Base-by-base conservation (phyloP, 2,888 invertebrate genomes). In the Acanthococcus lagerstroemiae region DNA sequence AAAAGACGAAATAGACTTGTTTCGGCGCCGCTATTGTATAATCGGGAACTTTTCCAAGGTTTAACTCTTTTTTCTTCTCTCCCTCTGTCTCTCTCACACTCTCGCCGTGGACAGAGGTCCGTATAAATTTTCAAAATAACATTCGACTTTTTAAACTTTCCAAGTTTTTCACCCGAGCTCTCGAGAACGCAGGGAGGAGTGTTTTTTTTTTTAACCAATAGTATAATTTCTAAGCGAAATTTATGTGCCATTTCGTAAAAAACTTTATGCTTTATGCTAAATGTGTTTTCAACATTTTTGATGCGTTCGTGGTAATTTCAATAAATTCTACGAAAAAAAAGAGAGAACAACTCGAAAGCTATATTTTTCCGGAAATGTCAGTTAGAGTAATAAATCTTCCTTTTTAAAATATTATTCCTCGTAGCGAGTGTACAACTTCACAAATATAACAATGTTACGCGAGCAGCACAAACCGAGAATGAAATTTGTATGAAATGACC, bases 11-110 rank as follows among this genome's bases (percentile, higher is more conserved):
- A 61, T 48, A 61, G 61, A 50, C 61, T 61, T 61, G 61, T 61
- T 61, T 61, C 52, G 61, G 61, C 61, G 61, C 61, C 61, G 50
- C 52, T 52, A 30, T 54, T 67, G 60, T 55, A 63, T 27, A 55
- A n/a, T 12, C 19, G 58, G 55, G 58, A 45, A 50, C 66, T 46
- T 50, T 61, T 46, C 60, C 58, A 66, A 67, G 57, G 63, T 77
- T 78, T 78, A 79, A 78, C 78, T 79, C 78, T 77, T 67, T 69
- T 78, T 52, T 54, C 22, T 26, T 60, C 65, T 78, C 76, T 78
- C 78, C 77, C 77, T 79, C 78, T 79, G 76, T 79, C 77, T 80
- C 76, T 78, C 76, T 69, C 68, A 55, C 69, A 68, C 69, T 68
- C 69, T 68, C 68, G 17, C 46, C 25, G 44, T 30, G 50, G 30